Base-by-base conservation (phyloP, 2,888 invertebrate genomes). In the Bombylius discolor region DNA sequence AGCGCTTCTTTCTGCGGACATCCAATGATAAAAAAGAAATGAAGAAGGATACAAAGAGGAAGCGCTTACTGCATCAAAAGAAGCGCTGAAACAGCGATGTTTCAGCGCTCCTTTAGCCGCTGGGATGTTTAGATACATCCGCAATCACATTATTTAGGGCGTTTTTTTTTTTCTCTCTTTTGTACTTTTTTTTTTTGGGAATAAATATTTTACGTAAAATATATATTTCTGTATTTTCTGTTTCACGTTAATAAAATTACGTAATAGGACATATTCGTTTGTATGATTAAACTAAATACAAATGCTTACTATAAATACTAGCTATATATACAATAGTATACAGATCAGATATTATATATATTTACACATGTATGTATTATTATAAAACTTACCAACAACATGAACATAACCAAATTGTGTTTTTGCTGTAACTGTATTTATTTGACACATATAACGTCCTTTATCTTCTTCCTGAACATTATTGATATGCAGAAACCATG, bases 381-480 rank as follows among this genome's bases (percentile, higher is more conserved):
- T 48, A 11, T 48, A 32, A 11, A 56, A 62, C 73, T 85, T 75
- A 92, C 93, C 92, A 56, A 93, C 92, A 65, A 94, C 92, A 73
- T 92, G 89, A 52, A 94, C 80, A 73, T 89, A 92, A 62, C 93
- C 94, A 66, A 89, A 90, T 73, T 92, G 92, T 53, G 91, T 92
- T 78, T 92, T 94, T 57, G 92, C 92, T 34, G 89, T 87, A 65
- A 89, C 91, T 5, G 90, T 93, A 78, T 91, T 93, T 73, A 91
- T 92, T 79, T 90, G 93, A 76, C 90, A 92, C 91, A 93, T 93
- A 78, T 93, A 94, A 60, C 89, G 81, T 56, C 94, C 93, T 66
- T 87, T 85, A 76, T 94, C 94, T 70, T 89, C 90, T 71, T 92
- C 89, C 65, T 92, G 86, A 56, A 93, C 92, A 72, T 92, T 89